Base-by-base conservation (phyloP, 2,888 invertebrate species). In the Micoletzkya japonica region DNA sequence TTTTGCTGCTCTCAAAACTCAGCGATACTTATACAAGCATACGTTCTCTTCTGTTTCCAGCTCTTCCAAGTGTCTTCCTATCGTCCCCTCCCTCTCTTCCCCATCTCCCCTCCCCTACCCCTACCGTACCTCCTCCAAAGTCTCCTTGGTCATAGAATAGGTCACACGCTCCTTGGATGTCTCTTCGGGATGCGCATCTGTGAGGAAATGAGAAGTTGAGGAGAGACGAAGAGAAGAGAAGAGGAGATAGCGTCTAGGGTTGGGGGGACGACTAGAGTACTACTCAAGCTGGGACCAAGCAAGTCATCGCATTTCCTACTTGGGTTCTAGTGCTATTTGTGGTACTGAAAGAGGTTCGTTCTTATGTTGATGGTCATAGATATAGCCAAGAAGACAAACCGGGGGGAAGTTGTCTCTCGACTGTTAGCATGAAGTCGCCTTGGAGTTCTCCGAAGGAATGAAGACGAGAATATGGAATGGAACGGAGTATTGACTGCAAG, bases 361-460 rank as follows among this genome's bases (percentile, higher is more conserved):
- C n/a, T n/a, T n/a, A n/a, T n/a, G n/a, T n/a, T n/a, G n/a, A n/a
- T n/a, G n/a, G n/a, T n/a, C n/a, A n/a, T n/a, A n/a, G n/a, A n/a
- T n/a, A n/a, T 2, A 91, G 91, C 73, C 92, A 20, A 32, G 17
- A 24, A 2, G 14, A 2, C 32, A 10, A n/a, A 37, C 63, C 63
- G 49, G 56, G 56, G 10, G 66, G 24, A 17, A 66, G 66, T 32
- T 37, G 30, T 30, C 66, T 39, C 26, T 66, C 66, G 17, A 66
- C 54, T 66, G 66, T 92, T 82, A 97, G 89, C 96, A 97, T 96
- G 82, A 97, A 93, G 85, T 97, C 95, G 84, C 95, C 94, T 87
- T 94, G 92, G 81, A 93, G 91, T 34, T 95, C 96, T 2, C 97
- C 97, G 85, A 97, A 97, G 0, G 95, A 92, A 72, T 95, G 91